Percentiles rank a stretch among this genome's conserved stretches.
phyloP scores from a whole-genome alignment of 2,888 invertebrate species.

The Balanococcus diminutus region DNA sequence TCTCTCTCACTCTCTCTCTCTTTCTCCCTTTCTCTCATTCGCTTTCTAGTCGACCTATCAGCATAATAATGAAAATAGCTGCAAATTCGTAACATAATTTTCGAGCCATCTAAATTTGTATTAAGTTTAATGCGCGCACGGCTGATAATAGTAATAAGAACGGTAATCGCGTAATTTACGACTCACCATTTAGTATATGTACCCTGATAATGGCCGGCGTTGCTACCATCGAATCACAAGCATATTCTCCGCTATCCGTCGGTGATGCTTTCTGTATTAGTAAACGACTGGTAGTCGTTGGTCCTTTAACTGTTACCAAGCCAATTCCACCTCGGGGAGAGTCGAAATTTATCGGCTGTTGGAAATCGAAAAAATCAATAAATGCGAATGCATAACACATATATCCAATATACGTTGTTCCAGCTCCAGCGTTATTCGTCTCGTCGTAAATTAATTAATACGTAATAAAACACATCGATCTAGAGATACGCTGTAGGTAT shows the following conservation, averaged over 20 bases:
- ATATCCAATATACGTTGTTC: background rate
- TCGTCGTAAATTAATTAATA: background rate
- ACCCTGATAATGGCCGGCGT: conserved; percentile 78
- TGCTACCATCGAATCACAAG: conserved; percentile 84
- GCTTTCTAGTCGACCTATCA: background rate
- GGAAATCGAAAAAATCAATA: conserved; percentile 58
- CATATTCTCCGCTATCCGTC: conserved; percentile 81
- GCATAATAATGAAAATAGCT: conserved; percentile 28
- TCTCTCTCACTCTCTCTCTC: no score
- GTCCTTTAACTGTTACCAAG: conserved; percentile 84
- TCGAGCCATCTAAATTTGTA: conserved; percentile 31
- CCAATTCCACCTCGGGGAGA: conserved; percentile 87
- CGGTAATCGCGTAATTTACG: conserved; percentile 40
- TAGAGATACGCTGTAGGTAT: no score
- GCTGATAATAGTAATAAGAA: conserved; percentile 37
- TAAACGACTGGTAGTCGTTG: conserved; percentile 80
- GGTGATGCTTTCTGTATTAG: conserved; percentile 82
- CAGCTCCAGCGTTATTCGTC: background rate
- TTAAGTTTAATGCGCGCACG: conserved; percentile 6
- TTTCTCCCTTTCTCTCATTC: background rate
- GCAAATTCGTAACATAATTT: conserved; percentile 32
- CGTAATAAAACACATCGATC: background rate
- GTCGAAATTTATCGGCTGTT: conserved; percentile 85
- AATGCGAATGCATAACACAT: background rate
- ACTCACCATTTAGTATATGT: conserved; percentile 85